A percentile compares a stretch with the other conserved stretches of the same genome.
Conservation (phyloP, 2,888 invertebrate genomes). For the Plagodis dolabraria region DNA sequence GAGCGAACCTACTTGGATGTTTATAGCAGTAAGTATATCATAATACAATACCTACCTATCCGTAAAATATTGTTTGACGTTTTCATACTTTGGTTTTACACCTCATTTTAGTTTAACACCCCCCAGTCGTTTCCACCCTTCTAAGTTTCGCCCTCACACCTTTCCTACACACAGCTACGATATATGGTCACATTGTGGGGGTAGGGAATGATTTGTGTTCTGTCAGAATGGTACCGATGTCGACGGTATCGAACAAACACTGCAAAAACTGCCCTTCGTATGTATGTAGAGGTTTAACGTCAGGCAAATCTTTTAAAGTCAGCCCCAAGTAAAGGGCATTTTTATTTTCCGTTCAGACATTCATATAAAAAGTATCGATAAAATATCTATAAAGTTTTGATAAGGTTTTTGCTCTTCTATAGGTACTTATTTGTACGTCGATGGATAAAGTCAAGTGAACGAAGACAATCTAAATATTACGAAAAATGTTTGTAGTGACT, state of each 20-base stretch:
- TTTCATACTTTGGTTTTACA: conserved; percentile 3
- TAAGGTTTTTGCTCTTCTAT: not conserved
- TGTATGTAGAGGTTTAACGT: conserved; percentile 18
- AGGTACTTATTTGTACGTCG: too few species aligned
- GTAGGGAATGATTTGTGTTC: conserved; percentile 46
- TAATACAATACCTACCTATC: not conserved
- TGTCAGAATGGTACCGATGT: conserved; percentile 57
- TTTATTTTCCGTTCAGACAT: conserved; percentile 25
- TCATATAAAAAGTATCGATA: conserved; percentile 25
- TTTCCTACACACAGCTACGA: conserved; percentile 1
- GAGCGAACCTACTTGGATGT: conserved; percentile 96
- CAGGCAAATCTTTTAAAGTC: conserved; percentile 24
- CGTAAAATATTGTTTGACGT: not conserved
- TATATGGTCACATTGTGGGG: conserved; percentile 34
- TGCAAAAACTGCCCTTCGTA: conserved; percentile 39
- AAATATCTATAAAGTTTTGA: conserved; percentile 3
- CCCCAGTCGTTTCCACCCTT: conserved; percentile 4
- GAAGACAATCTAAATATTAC: too few species aligned
- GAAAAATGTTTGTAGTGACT: too few species aligned
- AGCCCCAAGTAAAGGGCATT: conserved; percentile 15
- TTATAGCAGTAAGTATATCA: conserved; percentile 86
- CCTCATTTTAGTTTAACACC: not conserved
- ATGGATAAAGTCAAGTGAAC: not conserved
- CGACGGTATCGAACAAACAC: conserved; percentile 70
- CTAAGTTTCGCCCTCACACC: conserved; percentile 5